Evolutionary conservation across 1,140 invertebrate species (phyloP).

Genomic region (Cydia amplana): DNA sequence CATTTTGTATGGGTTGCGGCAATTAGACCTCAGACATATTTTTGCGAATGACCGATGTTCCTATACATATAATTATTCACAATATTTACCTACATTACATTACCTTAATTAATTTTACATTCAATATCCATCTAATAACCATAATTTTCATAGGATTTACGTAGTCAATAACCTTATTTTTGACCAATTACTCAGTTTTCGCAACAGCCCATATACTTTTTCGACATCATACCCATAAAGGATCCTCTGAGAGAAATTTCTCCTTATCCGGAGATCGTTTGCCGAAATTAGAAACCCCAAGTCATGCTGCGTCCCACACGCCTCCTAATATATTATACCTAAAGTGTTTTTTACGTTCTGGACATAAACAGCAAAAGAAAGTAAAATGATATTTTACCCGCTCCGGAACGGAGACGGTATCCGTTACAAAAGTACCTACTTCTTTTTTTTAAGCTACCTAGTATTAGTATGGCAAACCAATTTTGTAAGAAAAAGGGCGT

Average conservation of each 20-base stretch:
- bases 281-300: slow-evolving; percentile 26
- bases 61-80: too few relatives aligned
- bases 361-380: not conserved
- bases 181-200: not conserved
- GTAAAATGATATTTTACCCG: not conserved
- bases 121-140: too few relatives aligned
- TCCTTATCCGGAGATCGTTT: slow-evolving; percentile 19
- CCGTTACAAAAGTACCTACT: too few relatives aligned
- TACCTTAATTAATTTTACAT: too few relatives aligned
- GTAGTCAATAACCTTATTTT: not conserved
- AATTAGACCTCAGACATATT: too few relatives aligned
- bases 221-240: slow-evolving; percentile 10
- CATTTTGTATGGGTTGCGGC: too few relatives aligned
- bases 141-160: not conserved
- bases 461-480: too few relatives aligned
- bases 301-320: slow-evolving; percentile 2
- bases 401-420: too few relatives aligned
- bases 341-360: not conserved
- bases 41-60: too few relatives aligned
- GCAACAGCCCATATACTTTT: not conserved
- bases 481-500: too few relatives aligned
- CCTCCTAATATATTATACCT: slow-evolving; percentile 8
- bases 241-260: slow-evolving; percentile 15
- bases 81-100: too few relatives aligned
- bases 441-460: too few relatives aligned